Base-by-base conservation (phyloP, 2,797 vertebrate species). In the Pagetopsis macropterus region DNA sequence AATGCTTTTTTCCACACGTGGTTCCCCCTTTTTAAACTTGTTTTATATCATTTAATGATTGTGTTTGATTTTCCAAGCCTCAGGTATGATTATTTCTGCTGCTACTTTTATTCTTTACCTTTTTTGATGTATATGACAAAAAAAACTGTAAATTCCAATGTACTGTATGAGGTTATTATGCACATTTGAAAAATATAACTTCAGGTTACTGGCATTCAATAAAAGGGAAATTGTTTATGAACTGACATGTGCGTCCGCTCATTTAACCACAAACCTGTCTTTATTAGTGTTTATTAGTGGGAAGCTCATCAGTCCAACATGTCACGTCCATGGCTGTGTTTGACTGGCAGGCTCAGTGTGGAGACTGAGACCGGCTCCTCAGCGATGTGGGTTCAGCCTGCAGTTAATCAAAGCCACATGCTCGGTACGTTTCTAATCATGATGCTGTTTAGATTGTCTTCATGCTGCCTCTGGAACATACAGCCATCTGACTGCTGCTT, bases 341-440 rank as follows among this genome's bases (percentile, higher is more conserved):
- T 90, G 88, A 92, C 82, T 89, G 90, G 81, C 87, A 88, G 83
- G 59, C 63, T 0, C 48, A 31, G 76, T 80, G 68, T 60, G 78
- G 79, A 84, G 2, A 23, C 58, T 64, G 72, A 83, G 75, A 73
- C 75, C 66, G 12, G 61, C 78, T 82, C 78, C 72, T 81, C 81
- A 58, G 76, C 66, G 69, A 79, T 79, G 78, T 72, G 83, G 52
- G 66, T 85, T 83, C 74, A 84, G 87, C 77, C 88, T 88, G 76
- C 48, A 58, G 72, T 79, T 89, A 92, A 94, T 88, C 70, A 85
- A 91, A 92, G 75, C 89, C 93, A 93, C 87, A 93, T 93, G 93
- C 59, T 63, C 57, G 19, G 80, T 88, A 74, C 78, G 70, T 90
- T 92, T 92, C 87, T 79, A 89, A 90, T 90, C 87, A 82, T 12